Evolutionary conservation across 2,797 vertebrate genomes (phyloP).

Genomic region (Xyrichtys novacula): DNA sequence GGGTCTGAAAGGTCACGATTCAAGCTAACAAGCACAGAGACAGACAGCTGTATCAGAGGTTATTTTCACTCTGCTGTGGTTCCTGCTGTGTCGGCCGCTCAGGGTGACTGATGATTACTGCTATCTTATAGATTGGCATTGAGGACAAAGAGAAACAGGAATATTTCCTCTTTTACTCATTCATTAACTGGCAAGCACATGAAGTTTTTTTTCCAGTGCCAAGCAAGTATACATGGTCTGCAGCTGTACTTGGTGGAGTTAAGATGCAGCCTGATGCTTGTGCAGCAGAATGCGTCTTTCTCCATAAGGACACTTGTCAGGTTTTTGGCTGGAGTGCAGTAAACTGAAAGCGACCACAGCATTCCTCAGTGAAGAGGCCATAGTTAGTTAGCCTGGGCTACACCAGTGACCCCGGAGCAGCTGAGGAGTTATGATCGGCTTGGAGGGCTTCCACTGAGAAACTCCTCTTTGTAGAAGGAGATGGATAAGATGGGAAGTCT

Average conservation of each 20-base stretch:
- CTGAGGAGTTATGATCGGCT: conserved; percentile 35
- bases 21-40: background rate
- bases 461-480: conserved; percentile 13
- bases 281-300: conserved; percentile 14
- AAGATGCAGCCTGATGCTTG: background rate
- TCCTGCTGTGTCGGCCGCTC: too few species aligned
- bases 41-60: too few species aligned
- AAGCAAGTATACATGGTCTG: background rate
- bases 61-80: too few species aligned
- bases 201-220: background rate
- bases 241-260: background rate
- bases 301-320: conserved; percentile 9
- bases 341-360: conserved; percentile 29
- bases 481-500: background rate
- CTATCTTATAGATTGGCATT: too few species aligned
- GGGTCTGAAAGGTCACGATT: conserved; percentile 2
- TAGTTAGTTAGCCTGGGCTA: conserved; percentile 27
- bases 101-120: too few species aligned
- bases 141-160: too few species aligned
- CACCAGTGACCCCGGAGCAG: conserved; percentile 39
- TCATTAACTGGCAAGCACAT: too few species aligned
- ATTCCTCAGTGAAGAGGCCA: conserved; percentile 54
- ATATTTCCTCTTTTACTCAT: too few species aligned
- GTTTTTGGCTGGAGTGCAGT: conserved; percentile 21
- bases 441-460: conserved; percentile 31